A percentile compares a stretch with the other conserved stretches of the same genome.
Evolutionary conservation across 1,140 invertebrate genomes (phyloP).

Genomic region (Coenobita brevimanus): DNA sequence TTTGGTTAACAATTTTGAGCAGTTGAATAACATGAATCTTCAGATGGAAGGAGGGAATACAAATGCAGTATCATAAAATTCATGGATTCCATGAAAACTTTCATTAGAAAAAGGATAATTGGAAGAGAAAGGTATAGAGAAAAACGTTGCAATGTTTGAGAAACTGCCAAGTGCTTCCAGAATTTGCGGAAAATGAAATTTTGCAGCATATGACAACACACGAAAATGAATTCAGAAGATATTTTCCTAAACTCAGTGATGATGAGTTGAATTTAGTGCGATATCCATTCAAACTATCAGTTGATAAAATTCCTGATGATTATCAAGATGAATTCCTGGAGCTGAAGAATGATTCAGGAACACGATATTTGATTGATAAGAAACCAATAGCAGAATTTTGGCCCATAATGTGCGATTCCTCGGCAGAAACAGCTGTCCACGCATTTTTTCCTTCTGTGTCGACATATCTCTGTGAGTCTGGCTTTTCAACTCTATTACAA

Average conservation of each 20-base stretch:
- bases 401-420: slow-evolving; percentile 17
- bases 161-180: slow-evolving; percentile 10
- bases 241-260: too few species aligned
- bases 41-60: slow-evolving; percentile 44
- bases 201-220: slow-evolving; percentile 12
- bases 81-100: slow-evolving; percentile 36
- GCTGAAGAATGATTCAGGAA: slow-evolving; percentile 13
- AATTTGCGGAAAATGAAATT: slow-evolving; percentile 1
- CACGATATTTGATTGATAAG: slow-evolving; percentile 20
- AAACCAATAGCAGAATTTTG: slow-evolving; percentile 19
- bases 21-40: slow-evolving; percentile 25
- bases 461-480: too few species aligned
- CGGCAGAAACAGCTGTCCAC: slow-evolving; percentile 27
- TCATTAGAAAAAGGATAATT: slow-evolving; percentile 34
- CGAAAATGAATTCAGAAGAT: slow-evolving; percentile 25
- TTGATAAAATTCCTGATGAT: slow-evolving; percentile 38
- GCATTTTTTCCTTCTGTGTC: slow-evolving; percentile 40
- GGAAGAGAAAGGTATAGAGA: slow-evolving; percentile 29
- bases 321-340: too few species aligned
- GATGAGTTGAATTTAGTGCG: slow-evolving; percentile 16
- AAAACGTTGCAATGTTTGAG: slow-evolving; percentile 27
- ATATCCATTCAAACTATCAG: slow-evolving; percentile 13
- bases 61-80: slow-evolving; percentile 31
- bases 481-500: slow-evolving; percentile 47
- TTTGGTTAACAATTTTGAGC: slow-evolving; percentile 26